Percentiles rank a stretch among this genome's conserved stretches.
These are phyloP conservation scores for Peromyscus nudipes DNA, from an alignment of 2,797 vertebrate genomes.

Conservation along the genomic window DNA sequence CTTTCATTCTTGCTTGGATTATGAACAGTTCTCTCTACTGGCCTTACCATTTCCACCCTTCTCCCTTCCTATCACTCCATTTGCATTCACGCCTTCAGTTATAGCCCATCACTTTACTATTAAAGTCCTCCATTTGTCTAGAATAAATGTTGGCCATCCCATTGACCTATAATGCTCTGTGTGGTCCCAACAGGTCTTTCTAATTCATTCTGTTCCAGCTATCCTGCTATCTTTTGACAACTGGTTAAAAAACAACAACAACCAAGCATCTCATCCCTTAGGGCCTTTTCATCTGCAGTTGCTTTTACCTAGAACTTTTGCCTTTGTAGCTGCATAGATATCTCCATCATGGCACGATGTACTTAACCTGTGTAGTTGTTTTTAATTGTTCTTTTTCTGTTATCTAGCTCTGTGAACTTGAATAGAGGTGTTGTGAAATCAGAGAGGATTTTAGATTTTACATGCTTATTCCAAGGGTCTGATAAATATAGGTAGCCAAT, in stretches of 20 bases:
- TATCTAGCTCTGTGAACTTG: neutral
- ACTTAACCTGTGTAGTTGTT: neutral
- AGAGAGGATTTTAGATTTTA: neutral
- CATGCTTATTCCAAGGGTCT: neutral
- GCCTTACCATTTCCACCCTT: neutral
- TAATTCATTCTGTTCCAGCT: neutral
- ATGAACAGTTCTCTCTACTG: neutral
- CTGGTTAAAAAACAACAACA: neutral
- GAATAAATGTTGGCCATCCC: neutral
- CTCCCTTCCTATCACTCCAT: neutral
- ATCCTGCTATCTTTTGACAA: neutral
- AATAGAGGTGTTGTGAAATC: neutral
- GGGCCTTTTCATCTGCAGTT: neutral
- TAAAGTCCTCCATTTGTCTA: neutral
- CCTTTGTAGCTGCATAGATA: neutral
- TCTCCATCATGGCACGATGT: neutral
- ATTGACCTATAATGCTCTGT: neutral
- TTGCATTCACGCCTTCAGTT: neutral
- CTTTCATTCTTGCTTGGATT: neutral
- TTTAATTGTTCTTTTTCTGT: neutral
- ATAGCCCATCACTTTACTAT: neutral
- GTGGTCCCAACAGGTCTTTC: neutral
- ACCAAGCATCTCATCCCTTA: neutral
- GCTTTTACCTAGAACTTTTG: neutral
- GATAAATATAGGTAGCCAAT: neutral